Base-by-base conservation (phyloP, 2,113 vertebrate genomes). In the Bombycilla garrulus region DNA sequence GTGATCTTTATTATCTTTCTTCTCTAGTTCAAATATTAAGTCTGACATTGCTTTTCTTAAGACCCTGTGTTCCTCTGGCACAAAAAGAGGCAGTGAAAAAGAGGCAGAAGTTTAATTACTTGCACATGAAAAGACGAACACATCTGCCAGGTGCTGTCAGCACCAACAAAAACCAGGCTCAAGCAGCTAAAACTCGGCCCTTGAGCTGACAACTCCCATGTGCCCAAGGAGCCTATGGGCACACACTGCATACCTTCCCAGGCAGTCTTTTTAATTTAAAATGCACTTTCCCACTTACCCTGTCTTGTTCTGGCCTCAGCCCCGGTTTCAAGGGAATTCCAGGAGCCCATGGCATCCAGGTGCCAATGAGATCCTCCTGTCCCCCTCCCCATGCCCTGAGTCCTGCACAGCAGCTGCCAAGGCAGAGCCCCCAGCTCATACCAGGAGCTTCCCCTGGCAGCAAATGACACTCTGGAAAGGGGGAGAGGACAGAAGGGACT, bases 101-200 rank as follows among this genome's bases (percentile, higher is more conserved):
- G 90, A 83, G 31, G 31, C 35, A 91, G 71, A 91, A 87, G 44
- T n/a, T 60, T 53, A 51, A 91, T 93, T 72, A 85, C 15, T 67
- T 84, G 45, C 23, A 60, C 31, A 21, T 22, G 42, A 89, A 73
- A 72, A 64, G 45, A 81, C 51, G 45, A 95, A 60, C 20, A 38
- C 23, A 36, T 60, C 62, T 61, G 28, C 33, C 40, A 72, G 36
- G 28, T 69, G 22, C 67, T 76, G 45, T 51, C 66, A 76, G 53
- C 48, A 80, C 17, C 53, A 58, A 22, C 47, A 57, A 60, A 76
- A 15, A 35, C 11, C 1, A 1, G 8, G 24, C 45, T 94, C 40
- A 72, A 66, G 42, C 6, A 61, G 4, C 31, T 6, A 21, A 38
- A 88, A 80, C 36, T 10, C 58, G 29, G 21, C 29, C 40, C 38